phyloP scores from a whole-genome alignment of 2,113 vertebrate species.

The Patagioenas fasciata region DNA sequence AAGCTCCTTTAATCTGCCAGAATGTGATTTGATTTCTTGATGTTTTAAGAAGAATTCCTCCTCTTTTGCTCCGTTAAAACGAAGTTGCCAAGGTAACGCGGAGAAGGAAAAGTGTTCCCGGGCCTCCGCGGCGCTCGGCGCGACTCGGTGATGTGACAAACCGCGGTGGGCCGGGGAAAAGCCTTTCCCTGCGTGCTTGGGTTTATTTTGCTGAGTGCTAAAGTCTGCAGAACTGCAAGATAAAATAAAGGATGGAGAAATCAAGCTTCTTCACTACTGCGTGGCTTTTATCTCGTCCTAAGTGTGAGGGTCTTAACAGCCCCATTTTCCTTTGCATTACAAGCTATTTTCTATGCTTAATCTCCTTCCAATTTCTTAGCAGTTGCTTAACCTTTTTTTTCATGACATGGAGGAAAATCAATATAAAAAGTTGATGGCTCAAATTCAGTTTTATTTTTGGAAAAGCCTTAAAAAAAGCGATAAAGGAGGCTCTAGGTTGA shows the following conservation, averaged over 20 bases:
- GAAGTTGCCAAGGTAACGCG: slow-evolving; percentile 37
- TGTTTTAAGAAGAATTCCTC: neutral
- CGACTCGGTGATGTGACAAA: neutral
- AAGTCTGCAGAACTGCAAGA: neutral
- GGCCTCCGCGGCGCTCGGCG: neutral
- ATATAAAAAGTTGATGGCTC: neutral
- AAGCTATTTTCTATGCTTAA: neutral
- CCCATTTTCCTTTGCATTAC: neutral
- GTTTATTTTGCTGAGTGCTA: neutral
- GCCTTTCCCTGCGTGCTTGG: neutral
- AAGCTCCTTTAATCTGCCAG: slow-evolving; percentile 12
- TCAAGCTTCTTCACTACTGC: neutral
- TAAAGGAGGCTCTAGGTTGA: neutral
- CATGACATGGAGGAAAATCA: neutral
- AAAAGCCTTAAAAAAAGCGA: neutral
- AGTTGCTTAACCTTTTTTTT: neutral
- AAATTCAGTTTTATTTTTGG: slow-evolving; percentile 3
- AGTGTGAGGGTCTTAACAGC: neutral
- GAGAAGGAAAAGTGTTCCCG: neutral
- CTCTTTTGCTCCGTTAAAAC: neutral
- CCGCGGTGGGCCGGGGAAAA: neutral
- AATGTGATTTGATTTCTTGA: neutral
- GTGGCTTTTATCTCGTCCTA: neutral
- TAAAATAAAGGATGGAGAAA: neutral
- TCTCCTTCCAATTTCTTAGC: neutral